Evolutionary conservation across 2,797 vertebrate species (phyloP), one percentile per base, ranked within the genome.

Genomic region (Diplodus puntazzo): DNA sequence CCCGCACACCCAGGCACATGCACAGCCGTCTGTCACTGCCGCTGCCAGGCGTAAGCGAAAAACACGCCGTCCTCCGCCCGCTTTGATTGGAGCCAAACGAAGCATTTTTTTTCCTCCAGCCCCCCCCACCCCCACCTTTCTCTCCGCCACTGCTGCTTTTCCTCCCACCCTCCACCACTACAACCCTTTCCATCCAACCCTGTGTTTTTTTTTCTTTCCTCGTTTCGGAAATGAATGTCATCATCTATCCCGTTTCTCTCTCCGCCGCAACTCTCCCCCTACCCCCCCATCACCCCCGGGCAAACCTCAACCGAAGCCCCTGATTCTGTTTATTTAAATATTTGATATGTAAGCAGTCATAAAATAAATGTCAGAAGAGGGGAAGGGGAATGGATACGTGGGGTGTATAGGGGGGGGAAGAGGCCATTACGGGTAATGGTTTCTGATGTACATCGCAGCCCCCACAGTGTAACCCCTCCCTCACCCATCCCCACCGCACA

Each of bases 311-410:
- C 86, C 68, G 43, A 85, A 81, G 69, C 83, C 88, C 77, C 81
- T 69, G 60, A 88, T 91, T 92, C 88, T 91, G 93, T 95, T 95
- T 95, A 95, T 95, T 95, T 95, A 95, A 95, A 95, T 95, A 95
- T 95, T 95, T 94, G 92, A 95, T 94, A 94, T 94, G 93, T 92
- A 95, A 95, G 94, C 92, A 93, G 94, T 93, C 93, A 92, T 95
- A 94, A 95, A 95, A 94, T 92, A 95, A 94, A 94, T 95, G 94
- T 94, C 94, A 95, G 89, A 90, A 90, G 86, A 89, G 87, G 79
- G 67, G 81, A 88, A 34, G 75, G 82, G 85, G 79, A 90, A 91
- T 88, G 84, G 86, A 89, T 92, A 85, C 73, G 89, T 34, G 10
- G 74, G 62, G 71, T 70, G 82, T 69, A 7, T 27, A 5, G 30